Evolutionary conservation across 2,113 vertebrate genomes (phyloP), one percentile per base, ranked within the genome.

Genomic region (Bubo scandiacus): DNA sequence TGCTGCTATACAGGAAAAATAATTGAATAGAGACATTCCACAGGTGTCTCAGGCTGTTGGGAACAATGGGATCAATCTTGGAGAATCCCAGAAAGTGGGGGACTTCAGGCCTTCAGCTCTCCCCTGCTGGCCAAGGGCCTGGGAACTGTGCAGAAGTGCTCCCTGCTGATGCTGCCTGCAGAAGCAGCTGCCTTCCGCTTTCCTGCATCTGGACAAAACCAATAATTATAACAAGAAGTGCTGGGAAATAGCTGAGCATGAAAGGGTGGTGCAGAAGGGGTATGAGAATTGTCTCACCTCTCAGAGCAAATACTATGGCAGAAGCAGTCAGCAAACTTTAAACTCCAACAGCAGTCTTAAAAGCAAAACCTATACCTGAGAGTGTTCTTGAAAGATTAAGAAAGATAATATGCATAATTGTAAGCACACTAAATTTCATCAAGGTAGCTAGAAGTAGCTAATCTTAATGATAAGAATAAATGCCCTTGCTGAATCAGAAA

Each of bases 61-160:
- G 61, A 79, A 20, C 29, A 49, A 27, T 13, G 32, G 22, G n/a
- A 43, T 57, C 68, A n/a, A 20, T 61, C 55, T 49, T 77, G 38
- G 23, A 88, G 59, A 23, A 52, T 59, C 36, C 18, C 30, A 58
- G 61, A 67, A 86, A 72, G 17, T 20, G 30, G 38, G 16, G 36
- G 25, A 61, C 26, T 34, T 71, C 10, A 30, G 51, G 68, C 18
- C 49, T 92, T 63, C 27, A 55, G 52, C 67, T 90, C 45, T 86
- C 23, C 57, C 71, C 59, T 62, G 88, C 91, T 96, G 68, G 54
- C 71, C 26, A 30, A 77, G 92, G 80, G 81, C 90, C 96, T 98
- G 97, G 95, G 96, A 98, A 96, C 79, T n/a, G 38, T 62, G 78
- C 74, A 84, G 92, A 91, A 88, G 10, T 78, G 51, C 40, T 96